A percentile compares a stretch with the other conserved stretches of the same genome.
These are phyloP conservation scores for Sebastes schlegelii DNA, from an alignment of 2,113 vertebrate genomes.

Conservation along the genomic window DNA sequence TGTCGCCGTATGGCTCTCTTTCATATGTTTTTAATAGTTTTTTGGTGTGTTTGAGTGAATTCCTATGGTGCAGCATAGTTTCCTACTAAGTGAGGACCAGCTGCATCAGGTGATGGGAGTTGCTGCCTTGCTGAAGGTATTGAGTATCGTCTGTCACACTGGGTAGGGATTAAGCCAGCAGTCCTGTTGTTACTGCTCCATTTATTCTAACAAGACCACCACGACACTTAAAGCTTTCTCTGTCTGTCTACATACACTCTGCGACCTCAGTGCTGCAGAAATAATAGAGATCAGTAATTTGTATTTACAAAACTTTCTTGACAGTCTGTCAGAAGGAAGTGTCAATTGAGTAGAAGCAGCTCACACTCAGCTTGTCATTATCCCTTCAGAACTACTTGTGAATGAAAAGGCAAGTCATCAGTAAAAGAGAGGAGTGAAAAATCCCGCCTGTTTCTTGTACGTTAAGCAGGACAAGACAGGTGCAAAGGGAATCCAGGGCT, in stretches of 20 bases:
- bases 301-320: neutral
- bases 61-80: neutral
- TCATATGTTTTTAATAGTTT: neutral
- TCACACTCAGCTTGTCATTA: neutral
- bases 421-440: conserved; percentile 13
- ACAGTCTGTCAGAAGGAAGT: neutral
- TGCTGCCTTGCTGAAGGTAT: neutral
- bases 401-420: conserved; percentile 15
- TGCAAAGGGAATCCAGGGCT: conserved; percentile 41
- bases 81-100: neutral
- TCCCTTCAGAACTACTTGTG: neutral
- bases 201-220: neutral
- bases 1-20: neutral
- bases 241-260: too few relatives aligned
- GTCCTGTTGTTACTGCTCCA: neutral
- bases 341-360: neutral
- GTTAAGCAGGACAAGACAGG: conserved; percentile 69
- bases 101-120: neutral
- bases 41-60: neutral
- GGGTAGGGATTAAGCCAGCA: neutral
- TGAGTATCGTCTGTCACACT: neutral
- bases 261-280: neutral
- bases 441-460: conserved; percentile 35
- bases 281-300: neutral
- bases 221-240: neutral